Percentiles rank a stretch among this genome's conserved stretches.
These are phyloP conservation scores for Silurus lanzhouensis DNA, from an alignment of 2,797 vertebrate genomes.

Conservation along the genomic window DNA sequence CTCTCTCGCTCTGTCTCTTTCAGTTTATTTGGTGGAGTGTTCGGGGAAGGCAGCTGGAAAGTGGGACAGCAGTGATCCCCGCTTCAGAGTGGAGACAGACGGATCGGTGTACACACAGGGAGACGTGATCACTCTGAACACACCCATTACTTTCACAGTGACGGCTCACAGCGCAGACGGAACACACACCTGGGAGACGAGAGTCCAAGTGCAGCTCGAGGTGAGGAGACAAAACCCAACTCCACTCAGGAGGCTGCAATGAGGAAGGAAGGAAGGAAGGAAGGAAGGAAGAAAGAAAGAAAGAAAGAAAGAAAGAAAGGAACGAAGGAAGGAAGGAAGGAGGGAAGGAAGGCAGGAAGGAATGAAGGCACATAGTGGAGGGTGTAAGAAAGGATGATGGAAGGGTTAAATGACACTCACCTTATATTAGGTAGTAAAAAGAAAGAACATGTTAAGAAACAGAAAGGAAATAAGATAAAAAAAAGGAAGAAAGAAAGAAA, in stretches of 20 bases:
- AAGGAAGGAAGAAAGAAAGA: not conserved
- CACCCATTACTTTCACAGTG: constrained; percentile 82
- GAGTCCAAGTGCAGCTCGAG: constrained; percentile 78
- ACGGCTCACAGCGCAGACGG: constrained; percentile 73
- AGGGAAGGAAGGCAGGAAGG: too few relatives aligned
- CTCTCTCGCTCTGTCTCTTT: constrained; percentile 58
- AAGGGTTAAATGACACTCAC: too few relatives aligned
- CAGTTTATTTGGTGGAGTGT: constrained; percentile 91
- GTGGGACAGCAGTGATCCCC: constrained; percentile 82
- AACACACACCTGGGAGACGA: constrained; percentile 78
- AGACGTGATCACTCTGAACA: constrained; percentile 72
- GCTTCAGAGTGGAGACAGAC: constrained; percentile 82
- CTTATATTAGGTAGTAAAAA: too few relatives aligned
- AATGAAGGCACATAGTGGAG: too few relatives aligned
- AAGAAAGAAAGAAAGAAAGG: too few relatives aligned
- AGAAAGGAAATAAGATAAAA: not conserved
- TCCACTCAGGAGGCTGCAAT: not conserved
- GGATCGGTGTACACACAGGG: constrained; percentile 81
- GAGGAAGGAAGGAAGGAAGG: not conserved
- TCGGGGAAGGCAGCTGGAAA: constrained; percentile 74
- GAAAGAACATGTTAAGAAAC: too few relatives aligned
- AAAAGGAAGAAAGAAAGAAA: not conserved
- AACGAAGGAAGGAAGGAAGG: too few relatives aligned
- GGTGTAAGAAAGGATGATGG: too few relatives aligned
- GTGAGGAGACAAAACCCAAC: constrained; percentile 32